Evolutionary conservation across 2,113 vertebrate genomes (phyloP), one percentile per base, ranked within the genome.

Genomic region (Oenanthe melanoleuca): DNA sequence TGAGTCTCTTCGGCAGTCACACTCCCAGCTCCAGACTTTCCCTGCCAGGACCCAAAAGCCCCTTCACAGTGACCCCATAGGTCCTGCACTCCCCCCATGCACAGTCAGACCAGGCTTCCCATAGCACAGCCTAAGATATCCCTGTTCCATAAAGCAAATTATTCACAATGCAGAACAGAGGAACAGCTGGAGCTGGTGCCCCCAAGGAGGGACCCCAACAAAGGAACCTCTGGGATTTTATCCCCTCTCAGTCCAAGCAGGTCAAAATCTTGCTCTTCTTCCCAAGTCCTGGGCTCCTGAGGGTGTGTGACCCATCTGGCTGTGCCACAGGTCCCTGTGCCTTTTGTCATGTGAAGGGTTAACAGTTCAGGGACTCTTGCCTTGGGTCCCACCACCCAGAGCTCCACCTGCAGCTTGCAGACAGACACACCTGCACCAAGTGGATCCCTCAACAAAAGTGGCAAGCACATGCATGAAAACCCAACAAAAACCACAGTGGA

Each of bases 31-130:
- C 5, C 69, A 38, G 22, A 66, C 3, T 9, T 20, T 9, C 28
- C 9, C 23, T 29, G 52, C 37, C 0, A 0, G 23, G 23, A 45
- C 12, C 2, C 8, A n/a, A 59, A 9, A 25, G 14, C 6, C 4
- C 33, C 15, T 44, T 33, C 77, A 14, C 28, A 16, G 45, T 14
- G 45, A 24, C 12, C 45, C 28, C 33, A 3, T 2, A 7, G n/a
- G n/a, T 26, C 14, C 52, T 16, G 20, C 33, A 19, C 25, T 23
- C 9, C 25, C 50, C 16, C 10, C 19, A 26, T 14, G 8, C 24
- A 23, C 12, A 6, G 20, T 8, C 40, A 49, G 22, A 42, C 11
- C 50, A 49, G 18, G 34, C 17, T 40, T 44, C 50, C 52, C 52
- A n/a, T 0, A 20, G 9, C 26, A 52, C 7, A 34, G 23, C 5